Conservation (phyloP, 2,797 vertebrate genomes). For the Malacoraja senta region DNA sequence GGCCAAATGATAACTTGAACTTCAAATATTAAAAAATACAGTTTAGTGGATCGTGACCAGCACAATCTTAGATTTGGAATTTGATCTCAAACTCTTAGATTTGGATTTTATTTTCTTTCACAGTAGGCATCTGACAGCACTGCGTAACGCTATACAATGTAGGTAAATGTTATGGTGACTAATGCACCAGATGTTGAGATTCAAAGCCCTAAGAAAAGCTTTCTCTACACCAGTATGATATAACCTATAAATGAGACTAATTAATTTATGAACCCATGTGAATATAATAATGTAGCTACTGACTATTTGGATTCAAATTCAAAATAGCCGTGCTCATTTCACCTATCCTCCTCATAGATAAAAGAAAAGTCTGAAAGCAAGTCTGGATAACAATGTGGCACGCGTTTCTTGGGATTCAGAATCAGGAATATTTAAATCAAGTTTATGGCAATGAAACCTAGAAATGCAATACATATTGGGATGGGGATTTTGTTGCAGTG, state of each 20-base stretch:
- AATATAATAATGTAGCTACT: too few species aligned
- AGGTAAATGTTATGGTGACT: background rate
- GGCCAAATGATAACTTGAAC: background rate
- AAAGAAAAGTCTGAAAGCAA: background rate
- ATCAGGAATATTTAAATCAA: background rate
- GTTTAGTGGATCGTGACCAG: background rate
- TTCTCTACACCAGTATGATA: background rate
- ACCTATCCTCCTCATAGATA: background rate
- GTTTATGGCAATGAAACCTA: background rate
- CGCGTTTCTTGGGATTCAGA: background rate
- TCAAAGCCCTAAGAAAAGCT: background rate
- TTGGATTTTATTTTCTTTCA: background rate
- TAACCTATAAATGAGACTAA: background rate
- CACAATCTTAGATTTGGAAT: background rate
- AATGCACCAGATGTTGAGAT: background rate
- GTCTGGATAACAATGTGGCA: background rate
- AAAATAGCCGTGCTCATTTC: background rate
- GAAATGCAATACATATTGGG: background rate
- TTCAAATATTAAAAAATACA: background rate
- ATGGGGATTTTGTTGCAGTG: background rate
- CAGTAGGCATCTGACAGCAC: too few species aligned
- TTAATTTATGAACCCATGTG: background rate
- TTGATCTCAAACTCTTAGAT: too few species aligned
- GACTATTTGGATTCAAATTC: background rate
- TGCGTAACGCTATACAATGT: background rate